Evolutionary conservation across 2,888 invertebrate species (phyloP).

Genomic region (Zhuqinia jingwanae): DNA sequence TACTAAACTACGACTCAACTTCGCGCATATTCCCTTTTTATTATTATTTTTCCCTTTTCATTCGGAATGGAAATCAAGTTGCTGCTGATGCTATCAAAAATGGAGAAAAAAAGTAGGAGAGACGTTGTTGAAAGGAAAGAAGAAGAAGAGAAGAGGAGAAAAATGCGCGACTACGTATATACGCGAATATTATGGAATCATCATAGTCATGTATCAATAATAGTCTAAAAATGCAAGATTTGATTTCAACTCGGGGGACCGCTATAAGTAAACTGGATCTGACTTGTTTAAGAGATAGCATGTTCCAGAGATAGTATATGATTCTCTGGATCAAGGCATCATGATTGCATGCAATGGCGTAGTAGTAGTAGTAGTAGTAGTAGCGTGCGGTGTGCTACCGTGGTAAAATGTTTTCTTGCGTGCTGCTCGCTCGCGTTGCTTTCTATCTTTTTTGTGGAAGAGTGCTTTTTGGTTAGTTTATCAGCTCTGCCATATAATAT

Average conservation of each 20-base stretch:
- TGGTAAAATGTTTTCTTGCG: slow-evolving; percentile 43
- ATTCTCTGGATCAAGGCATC: background rate
- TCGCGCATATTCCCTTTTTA: background rate
- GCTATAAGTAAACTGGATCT: slow-evolving; percentile 2
- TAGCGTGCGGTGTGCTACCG: too few relatives aligned
- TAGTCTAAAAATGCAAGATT: slow-evolving; percentile 56
- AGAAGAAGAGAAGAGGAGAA: background rate
- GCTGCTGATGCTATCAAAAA: slow-evolving; percentile 59
- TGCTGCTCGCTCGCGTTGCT: background rate
- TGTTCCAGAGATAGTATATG: slow-evolving; percentile 15
- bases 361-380: too few relatives aligned
- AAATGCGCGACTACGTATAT: background rate
- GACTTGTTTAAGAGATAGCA: background rate
- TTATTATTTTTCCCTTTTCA: slow-evolving; percentile 17
- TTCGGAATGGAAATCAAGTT: slow-evolving; percentile 41
- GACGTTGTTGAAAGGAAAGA: too few relatives aligned
- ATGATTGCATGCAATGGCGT: slow-evolving; percentile 16
- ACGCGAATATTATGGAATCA: slow-evolving; percentile 8
- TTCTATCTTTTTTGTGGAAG: too few relatives aligned
- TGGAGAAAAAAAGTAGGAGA: background rate
- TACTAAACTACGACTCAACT: background rate
- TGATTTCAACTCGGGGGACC: slow-evolving; percentile 59
- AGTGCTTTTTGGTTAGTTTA: slow-evolving; percentile 21
- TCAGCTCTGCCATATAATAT: background rate
- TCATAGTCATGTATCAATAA: slow-evolving; percentile 50